Percentiles rank a stretch among this genome's conserved stretches.
Evolutionary conservation across 2,113 vertebrate species (phyloP).

Genomic region (Chunga burmeisteri): DNA sequence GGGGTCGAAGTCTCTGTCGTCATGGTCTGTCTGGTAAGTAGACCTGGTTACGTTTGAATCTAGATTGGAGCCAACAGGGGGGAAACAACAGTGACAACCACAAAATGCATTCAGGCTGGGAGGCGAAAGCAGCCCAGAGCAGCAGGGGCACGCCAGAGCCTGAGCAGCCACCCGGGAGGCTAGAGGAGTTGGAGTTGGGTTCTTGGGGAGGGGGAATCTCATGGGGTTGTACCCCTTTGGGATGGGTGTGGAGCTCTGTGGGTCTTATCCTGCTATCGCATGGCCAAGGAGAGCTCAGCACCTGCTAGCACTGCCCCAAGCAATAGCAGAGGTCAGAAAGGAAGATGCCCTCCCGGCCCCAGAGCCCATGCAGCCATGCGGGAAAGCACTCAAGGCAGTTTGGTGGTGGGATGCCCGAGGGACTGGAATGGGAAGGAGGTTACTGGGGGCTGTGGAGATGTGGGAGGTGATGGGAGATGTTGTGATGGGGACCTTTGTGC

Average conservation of each 20-base stretch:
- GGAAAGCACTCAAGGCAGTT: not conserved
- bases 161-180: not conserved
- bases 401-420: not conserved
- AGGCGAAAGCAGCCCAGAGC: constrained; percentile 15
- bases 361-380: constrained; percentile 31
- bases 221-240: not conserved
- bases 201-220: not conserved
- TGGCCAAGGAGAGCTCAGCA: constrained; percentile 12
- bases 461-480: not conserved
- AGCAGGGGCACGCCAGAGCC: not conserved
- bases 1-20: constrained; percentile 21
- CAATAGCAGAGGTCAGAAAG: constrained; percentile 4
- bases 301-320: not conserved
- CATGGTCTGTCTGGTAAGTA: constrained; percentile 63
- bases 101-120: constrained; percentile 28
- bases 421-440: not conserved
- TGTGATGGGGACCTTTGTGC: not conserved
- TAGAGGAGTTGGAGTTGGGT: not conserved
- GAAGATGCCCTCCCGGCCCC: not conserved
- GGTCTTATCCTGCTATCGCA: not conserved
- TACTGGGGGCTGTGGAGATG: not conserved
- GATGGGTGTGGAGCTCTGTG: not conserved
- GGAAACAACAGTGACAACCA: constrained; percentile 47
- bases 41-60: constrained; percentile 73
- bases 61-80: constrained; percentile 49